Evolutionary conservation across 2,797 vertebrate species (phyloP), one percentile per base, ranked within the genome.

Genomic region (Dromococcyx pavoninus): DNA sequence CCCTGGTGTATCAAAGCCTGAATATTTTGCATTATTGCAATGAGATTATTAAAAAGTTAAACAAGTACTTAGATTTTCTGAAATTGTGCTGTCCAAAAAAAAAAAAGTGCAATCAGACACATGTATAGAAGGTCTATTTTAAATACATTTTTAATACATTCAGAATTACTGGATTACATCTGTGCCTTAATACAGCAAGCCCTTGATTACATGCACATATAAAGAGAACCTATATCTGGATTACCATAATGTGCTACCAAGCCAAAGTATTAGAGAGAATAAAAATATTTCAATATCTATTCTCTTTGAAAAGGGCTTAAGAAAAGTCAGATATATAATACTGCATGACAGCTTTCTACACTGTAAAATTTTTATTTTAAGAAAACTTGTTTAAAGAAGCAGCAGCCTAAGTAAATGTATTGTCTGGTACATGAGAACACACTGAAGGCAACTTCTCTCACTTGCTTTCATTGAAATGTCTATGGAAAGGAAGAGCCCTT

Each of bases 391-490:
- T 86, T 72, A 78, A 93, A 95, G 75, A 67, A 81, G 93, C 94
- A 96, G 79, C 74, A 94, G 84, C 54, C 39, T 62, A 89, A 82
- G 48, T 85, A 91, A 94, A 93, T 6, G 8, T 69, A n/a, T 77
- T 88, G 61, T 41, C 81, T 93, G 66, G 53, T 73, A 90, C 72
- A 60, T 70, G 56, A 94, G 77, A 96, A 96, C 28, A 93, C 69
- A 95, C 74, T 22, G 0, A 93, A 96, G 92, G 93, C 89, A 86
- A 79, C 93, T 94, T 73, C 81, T 94, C 67, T 92, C 65, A 23
- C 71, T 67, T 94, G 78, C 96, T 97, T 97, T 96, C 82, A 56
- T 66, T 93, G 89, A 91, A 94, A 92, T 61, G 87, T 39, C 84
- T 80, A 92, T 64, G 58, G 66, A 90, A 35, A 69, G 64, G 72